Conservation (phyloP, 23 tunicate species). For the Trididemnum clinides region DNA sequence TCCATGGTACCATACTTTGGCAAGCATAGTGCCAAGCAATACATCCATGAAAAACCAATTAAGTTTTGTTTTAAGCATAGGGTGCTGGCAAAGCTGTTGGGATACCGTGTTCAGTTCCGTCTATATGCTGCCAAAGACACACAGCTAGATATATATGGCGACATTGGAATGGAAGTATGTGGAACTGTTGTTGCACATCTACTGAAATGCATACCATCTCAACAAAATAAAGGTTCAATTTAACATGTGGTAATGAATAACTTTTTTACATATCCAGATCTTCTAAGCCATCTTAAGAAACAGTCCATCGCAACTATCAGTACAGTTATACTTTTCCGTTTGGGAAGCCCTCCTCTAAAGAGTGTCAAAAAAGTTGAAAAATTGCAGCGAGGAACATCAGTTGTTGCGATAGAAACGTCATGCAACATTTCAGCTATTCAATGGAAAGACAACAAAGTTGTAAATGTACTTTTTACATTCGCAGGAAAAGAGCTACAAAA, state of each 20-base stretch:
- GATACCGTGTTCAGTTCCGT: conserved; percentile 5
- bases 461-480: background rate
- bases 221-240: background rate
- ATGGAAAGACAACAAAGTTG: conserved; percentile 3
- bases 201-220: background rate
- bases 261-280: background rate
- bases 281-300: background rate
- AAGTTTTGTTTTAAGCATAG: background rate
- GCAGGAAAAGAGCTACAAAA: background rate
- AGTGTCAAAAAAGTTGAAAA: background rate
- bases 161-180: background rate
- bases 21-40: conserved; percentile 10
- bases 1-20: conserved; percentile 30
- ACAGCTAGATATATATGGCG: background rate
- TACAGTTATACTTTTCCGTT: background rate
- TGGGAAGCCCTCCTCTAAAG: no score
- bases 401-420: no score
- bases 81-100: background rate
- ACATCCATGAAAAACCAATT: conserved; percentile 10
- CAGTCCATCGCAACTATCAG: background rate
- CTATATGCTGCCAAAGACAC: background rate
- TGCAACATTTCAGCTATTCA: background rate
- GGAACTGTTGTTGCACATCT: background rate
- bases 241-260: background rate
- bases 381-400: no score